These are phyloP conservation scores for Macrosiphum euphorbiae DNA, from an alignment of 2,888 invertebrate species.

Conservation along the genomic window DNA sequence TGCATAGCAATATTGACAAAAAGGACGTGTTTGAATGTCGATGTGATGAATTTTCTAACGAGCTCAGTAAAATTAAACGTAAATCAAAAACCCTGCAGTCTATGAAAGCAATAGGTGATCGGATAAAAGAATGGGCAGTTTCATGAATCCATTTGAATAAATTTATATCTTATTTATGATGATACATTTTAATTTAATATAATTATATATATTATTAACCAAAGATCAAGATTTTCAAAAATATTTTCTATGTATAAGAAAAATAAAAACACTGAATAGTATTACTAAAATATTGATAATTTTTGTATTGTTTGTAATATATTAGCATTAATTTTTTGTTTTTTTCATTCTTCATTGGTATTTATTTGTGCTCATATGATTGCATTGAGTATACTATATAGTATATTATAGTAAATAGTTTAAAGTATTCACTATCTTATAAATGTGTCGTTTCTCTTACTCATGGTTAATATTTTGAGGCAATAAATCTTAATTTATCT, in stretches of 20 bases:
- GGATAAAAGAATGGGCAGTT: constrained; percentile 69
- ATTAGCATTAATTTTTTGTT: neutral
- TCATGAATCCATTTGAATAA: constrained; percentile 27
- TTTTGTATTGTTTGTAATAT: constrained; percentile 50
- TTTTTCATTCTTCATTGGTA: too few species aligned
- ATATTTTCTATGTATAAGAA: constrained; percentile 39
- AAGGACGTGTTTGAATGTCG: constrained; percentile 70
- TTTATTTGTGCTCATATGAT: neutral
- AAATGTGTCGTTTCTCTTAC: neutral
- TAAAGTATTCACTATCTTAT: neutral
- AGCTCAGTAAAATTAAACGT: constrained; percentile 67
- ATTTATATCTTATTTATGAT: neutral
- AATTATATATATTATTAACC: constrained; percentile 30
- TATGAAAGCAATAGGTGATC: constrained; percentile 69
- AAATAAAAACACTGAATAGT: constrained; percentile 29
- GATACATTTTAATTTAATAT: constrained; percentile 15
- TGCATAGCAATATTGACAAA: constrained; percentile 67
- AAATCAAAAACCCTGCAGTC: constrained; percentile 68
- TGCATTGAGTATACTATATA: neutral
- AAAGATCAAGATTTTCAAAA: constrained; percentile 47
- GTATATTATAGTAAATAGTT: neutral
- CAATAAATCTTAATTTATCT: neutral
- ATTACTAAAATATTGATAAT: constrained; percentile 49
- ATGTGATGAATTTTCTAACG: constrained; percentile 69
- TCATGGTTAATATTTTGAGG: neutral